Conservation (phyloP, 1,140 invertebrate genomes). For the Conopomorpha cramerella region DNA sequence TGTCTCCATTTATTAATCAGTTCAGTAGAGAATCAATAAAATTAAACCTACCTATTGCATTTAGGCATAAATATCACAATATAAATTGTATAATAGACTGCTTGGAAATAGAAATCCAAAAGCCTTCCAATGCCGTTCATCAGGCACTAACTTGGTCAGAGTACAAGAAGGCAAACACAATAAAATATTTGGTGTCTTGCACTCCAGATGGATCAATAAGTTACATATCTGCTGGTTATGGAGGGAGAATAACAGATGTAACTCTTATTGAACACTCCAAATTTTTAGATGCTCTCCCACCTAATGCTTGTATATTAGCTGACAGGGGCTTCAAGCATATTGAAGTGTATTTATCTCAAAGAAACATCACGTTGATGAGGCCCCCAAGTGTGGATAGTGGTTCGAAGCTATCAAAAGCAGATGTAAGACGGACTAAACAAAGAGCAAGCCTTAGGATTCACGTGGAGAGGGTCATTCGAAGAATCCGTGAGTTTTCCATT, state of each 20-base stretch:
- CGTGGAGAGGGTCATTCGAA: conserved; percentile 26
- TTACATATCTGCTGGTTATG: conserved; percentile 30
- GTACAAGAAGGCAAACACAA: conserved; percentile 36
- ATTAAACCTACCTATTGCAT: not conserved
- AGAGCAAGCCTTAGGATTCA: conserved; percentile 33
- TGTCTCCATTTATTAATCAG: not conserved
- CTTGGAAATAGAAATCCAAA: conserved; percentile 15
- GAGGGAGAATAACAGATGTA: conserved; percentile 22
- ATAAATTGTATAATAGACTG: not conserved
- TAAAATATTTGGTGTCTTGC: conserved; percentile 42
- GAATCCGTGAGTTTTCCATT: conserved; percentile 20
- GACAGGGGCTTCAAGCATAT: conserved; percentile 28
- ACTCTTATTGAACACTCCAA: conserved; percentile 19
- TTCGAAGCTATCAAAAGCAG: conserved; percentile 13
- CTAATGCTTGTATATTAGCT: conserved; percentile 12
- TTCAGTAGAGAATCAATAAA: not conserved
- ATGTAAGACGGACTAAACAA: conserved; percentile 18
- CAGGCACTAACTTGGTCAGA: conserved; percentile 20
- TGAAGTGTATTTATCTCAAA: conserved; percentile 10
- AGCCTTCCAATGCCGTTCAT: conserved; percentile 20
- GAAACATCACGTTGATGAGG: conserved; percentile 16
- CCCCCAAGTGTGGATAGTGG: conserved; percentile 22
- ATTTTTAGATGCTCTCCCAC: conserved; percentile 15
- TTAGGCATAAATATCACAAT: not conserved
- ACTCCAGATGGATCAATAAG: conserved; percentile 35